Evolutionary conservation across 2,113 vertebrate genomes (phyloP).

Genomic region (Cyprinodon variegatus): DNA sequence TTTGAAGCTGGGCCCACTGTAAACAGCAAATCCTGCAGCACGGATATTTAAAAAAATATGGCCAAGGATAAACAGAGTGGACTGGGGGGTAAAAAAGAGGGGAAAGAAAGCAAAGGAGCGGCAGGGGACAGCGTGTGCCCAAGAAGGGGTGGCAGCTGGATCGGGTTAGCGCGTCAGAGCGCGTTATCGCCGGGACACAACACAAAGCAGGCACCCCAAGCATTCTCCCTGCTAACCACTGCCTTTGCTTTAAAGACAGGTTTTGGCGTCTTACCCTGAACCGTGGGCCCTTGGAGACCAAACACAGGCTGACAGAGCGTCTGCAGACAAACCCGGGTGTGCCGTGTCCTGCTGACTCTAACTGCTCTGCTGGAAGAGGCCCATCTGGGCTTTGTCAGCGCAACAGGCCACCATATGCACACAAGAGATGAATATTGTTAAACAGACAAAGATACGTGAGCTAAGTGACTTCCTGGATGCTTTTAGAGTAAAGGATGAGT

Average conservation of each 20-base stretch:
- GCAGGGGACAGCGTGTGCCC: constrained; percentile 30
- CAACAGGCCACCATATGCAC: constrained; percentile 7
- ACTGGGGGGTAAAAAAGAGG: constrained; percentile 1
- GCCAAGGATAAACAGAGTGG: constrained; percentile 12
- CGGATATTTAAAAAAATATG: not conserved
- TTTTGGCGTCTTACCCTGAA: constrained; percentile 58
- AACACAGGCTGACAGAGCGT: constrained; percentile 55
- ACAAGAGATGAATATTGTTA: constrained; percentile 35
- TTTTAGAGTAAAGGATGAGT: constrained; percentile 31
- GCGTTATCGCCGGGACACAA: constrained; percentile 50
- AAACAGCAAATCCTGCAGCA: constrained; percentile 24
- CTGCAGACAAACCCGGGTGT: constrained; percentile 33
- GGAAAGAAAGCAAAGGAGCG: constrained; percentile 13
- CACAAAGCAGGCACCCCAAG: constrained; percentile 57
- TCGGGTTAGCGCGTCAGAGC: constrained; percentile 57
- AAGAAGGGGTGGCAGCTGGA: constrained; percentile 58
- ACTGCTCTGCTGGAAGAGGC: constrained; percentile 13
- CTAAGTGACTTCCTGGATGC: constrained; percentile 20
- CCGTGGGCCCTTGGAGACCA: constrained; percentile 52
- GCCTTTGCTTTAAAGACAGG: constrained; percentile 50
- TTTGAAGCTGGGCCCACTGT: constrained; percentile 28
- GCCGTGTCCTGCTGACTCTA: constrained; percentile 29
- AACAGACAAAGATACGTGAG: constrained; percentile 2
- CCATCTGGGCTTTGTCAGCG: constrained; percentile 55
- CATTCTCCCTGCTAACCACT: constrained; percentile 34